Evolutionary conservation across 2,888 invertebrate genomes (phyloP).

Genomic region (Synanthedon vespiformis): DNA sequence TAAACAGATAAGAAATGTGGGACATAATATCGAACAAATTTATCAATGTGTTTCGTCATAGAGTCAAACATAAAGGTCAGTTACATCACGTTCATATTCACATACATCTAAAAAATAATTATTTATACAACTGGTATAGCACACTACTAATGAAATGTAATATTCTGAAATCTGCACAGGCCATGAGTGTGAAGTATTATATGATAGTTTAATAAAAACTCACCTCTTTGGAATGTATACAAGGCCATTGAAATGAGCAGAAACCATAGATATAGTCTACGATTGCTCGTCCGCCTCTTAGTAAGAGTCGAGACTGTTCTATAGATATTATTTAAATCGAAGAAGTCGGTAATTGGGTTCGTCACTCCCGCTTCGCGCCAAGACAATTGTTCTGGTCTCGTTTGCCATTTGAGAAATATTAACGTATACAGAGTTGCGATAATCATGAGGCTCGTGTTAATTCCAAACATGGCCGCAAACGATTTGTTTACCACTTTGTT

Average conservation of each 20-base stretch:
- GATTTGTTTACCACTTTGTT: slow-evolving; percentile 72
- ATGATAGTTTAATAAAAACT: slow-evolving; percentile 6
- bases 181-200: too few species aligned
- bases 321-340: slow-evolving; percentile 75
- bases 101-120: too few species aligned
- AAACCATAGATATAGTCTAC: slow-evolving; percentile 74
- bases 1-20: too few species aligned
- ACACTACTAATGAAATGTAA: too few species aligned
- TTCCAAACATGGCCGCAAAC: slow-evolving; percentile 78
- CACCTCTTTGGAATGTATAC: slow-evolving; percentile 83
- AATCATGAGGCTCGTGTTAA: slow-evolving; percentile 74
- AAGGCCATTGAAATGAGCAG: slow-evolving; percentile 81
- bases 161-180: too few species aligned
- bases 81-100: too few species aligned
- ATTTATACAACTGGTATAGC: too few species aligned
- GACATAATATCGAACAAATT: too few species aligned
- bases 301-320: slow-evolving; percentile 73
- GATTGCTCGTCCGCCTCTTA: slow-evolving; percentile 68
- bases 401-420: slow-evolving; percentile 78
- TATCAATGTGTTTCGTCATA: too few species aligned
- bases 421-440: slow-evolving; percentile 75
- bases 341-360: slow-evolving; percentile 77
- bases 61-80: too few species aligned
- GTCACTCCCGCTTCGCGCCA: slow-evolving; percentile 67
- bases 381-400: slow-evolving; percentile 73